Base-by-base conservation (phyloP, 1,140 invertebrate genomes). In the Zaprionus davidi region DNA sequence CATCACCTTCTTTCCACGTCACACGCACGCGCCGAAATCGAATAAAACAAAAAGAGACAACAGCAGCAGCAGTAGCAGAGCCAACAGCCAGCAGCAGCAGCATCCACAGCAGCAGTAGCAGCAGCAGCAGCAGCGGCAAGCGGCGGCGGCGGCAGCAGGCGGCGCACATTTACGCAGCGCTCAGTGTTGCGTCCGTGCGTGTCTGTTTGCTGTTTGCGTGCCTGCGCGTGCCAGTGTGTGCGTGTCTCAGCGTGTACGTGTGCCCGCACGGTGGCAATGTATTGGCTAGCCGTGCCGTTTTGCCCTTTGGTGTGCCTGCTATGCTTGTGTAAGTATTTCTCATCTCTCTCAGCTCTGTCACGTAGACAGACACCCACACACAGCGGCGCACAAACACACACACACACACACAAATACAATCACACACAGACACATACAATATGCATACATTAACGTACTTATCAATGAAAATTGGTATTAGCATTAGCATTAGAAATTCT, bases 291-390 rank as follows among this genome's bases (percentile, higher is more conserved):
- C 71, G 76, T 82, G 81, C 79, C 79, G 65, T 76, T 79, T 76
- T 86, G 82, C 76, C 65, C 83, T 69, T 82, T 82, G 82, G 82
- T 86, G 74, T 85, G 82, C 79, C 70, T 82, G 56, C 65, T 86
- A 57, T 87, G 72, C 76, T 79, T 85, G 65, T 79, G 82, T 85
- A 86, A 85, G 82, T 85, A 85, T 82, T 65, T n/a, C 24, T 34
- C 51, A 71, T 71, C 69, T 59, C 31, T 34, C 9, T 34, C 9
- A 34, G 31, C 31, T 34, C 68, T 59, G 67, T 76, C 68, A 72
- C 74, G 69, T 76, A 63, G 51, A 71, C 12, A 15, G 58, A 55
- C 49, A 66, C 51, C 9, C 51, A 36, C 59, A 36, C 59, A 15
- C 36, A 64, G 15, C 31, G 5, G 56, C 13, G 68, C 28, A 59